Percentiles rank a stretch among this genome's conserved stretches.
Conservation (phyloP, 2,888 invertebrate species). For the Cosmopolites sordidus region DNA sequence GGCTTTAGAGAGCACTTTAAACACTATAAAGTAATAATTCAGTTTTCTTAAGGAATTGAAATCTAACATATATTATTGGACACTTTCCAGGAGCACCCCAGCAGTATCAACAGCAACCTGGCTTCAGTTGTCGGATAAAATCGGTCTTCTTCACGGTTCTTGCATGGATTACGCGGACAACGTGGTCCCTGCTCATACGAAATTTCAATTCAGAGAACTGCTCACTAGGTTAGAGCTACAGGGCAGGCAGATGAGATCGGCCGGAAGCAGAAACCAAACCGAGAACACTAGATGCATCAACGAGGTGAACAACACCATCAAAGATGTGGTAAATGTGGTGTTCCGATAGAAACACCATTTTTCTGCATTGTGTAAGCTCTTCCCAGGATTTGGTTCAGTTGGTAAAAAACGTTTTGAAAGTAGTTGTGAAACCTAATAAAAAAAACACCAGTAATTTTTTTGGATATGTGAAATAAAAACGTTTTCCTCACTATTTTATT, state of each 20-base stretch:
- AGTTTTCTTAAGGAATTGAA: background rate
- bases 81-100: constrained; percentile 43
- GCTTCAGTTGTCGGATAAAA: constrained; percentile 74
- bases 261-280: constrained; percentile 64
- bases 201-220: constrained; percentile 80
- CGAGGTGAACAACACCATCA: constrained; percentile 69
- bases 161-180: constrained; percentile 82
- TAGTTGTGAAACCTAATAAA: too few species aligned
- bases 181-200: constrained; percentile 76
- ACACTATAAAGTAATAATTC: constrained; percentile 50
- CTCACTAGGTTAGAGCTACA: constrained; percentile 57
- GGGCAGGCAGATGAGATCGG: constrained; percentile 63
- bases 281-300: constrained; percentile 64
- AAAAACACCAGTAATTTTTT: too few species aligned
- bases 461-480: too few species aligned
- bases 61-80: background rate
- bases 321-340: constrained; percentile 71
- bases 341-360: constrained; percentile 39
- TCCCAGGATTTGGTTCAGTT: too few species aligned
- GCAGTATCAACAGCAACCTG: constrained; percentile 64
- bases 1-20: constrained; percentile 61
- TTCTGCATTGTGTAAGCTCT: too few species aligned
- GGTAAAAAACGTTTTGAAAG: too few species aligned
- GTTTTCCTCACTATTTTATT: background rate
- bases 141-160: constrained; percentile 74